Percentiles rank a stretch among this genome's conserved stretches.
Conservation (phyloP, 2,888 invertebrate species). For the Lasius fuliginosus region DNA sequence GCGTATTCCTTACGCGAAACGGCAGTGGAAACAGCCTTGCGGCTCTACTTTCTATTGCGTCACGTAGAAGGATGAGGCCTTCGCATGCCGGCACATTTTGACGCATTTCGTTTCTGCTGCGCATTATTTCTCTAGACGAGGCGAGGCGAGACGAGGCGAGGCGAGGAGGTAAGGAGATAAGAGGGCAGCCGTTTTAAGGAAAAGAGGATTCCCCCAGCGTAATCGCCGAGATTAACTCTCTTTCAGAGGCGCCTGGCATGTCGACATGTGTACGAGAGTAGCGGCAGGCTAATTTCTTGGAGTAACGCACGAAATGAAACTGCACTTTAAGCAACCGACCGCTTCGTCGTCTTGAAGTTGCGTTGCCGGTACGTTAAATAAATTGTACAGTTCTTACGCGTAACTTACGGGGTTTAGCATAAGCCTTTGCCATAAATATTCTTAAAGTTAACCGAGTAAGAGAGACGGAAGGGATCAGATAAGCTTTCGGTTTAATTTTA, state of each 20-base stretch:
- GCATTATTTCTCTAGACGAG: constrained; percentile 39
- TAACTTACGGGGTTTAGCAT: not conserved
- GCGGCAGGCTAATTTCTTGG: constrained; percentile 26
- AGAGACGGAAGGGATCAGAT: not conserved
- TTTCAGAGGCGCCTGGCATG: constrained; percentile 2
- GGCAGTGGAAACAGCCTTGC: constrained; percentile 79
- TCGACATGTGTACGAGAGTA: constrained; percentile 3
- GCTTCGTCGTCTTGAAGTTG: not conserved
- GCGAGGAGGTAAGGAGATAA: not conserved
- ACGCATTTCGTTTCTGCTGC: constrained; percentile 49
- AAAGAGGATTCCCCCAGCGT: not conserved
- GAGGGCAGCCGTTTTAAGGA: constrained; percentile 17
- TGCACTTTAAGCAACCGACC: constrained; percentile 2
- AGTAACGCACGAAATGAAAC: constrained; percentile 16
- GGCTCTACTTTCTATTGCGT: constrained; percentile 82
- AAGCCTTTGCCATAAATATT: not conserved
- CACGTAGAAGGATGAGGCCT: constrained; percentile 76
- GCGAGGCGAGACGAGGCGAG: not conserved
- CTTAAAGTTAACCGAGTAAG: not conserved
- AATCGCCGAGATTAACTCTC: constrained; percentile 41
- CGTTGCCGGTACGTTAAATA: not conserved
- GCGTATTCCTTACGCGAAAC: constrained; percentile 61
- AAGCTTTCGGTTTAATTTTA: not conserved
- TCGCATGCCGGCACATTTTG: constrained; percentile 65
- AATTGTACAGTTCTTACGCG: not conserved